Evolutionary conservation across 2,888 invertebrate genomes (phyloP), one percentile per base, ranked within the genome.

Genomic region (Rotaria socialis): DNA sequence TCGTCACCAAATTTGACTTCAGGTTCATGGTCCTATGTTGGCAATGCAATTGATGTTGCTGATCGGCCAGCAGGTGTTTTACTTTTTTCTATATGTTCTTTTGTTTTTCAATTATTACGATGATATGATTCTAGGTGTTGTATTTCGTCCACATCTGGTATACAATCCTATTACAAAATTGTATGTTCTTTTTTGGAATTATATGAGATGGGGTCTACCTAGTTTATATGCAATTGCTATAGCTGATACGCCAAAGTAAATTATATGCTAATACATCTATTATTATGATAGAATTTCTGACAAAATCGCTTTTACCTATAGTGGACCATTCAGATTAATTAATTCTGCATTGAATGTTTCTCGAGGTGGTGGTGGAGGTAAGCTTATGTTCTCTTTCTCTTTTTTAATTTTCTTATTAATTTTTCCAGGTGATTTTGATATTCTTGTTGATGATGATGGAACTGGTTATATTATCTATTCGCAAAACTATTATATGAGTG

Each of bases 311-410:
- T 10, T 47, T 14, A 7, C 14, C 0, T 24, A n/a, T 24, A 80
- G 80, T 47, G 80, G 80, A 43, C 80, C 80, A 43, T 80, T 80
- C 14, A 22, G 47, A 80, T 47, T 80, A 47, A 47, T 80, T 47
- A 80, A 80, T 47, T 11, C 80, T n/a, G 47, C 80, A 6, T 24
- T 80, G 8, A 80, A 80, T 80, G 80, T 80, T 6, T 80, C 80
- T 80, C 80, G 47, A 80, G 80, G 80, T n/a, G 80, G 80, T n/a
- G 80, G 80, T n/a, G 80, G 80, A n/a, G 80, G 80, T 80, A 47
- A 80, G 14, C 11, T 11, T 2, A 7, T 43, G 24, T 43, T 75
- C 2, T 75, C 47, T n/a, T 43, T 47, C 24, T n/a, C 16, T 24
- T 47, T n/a, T 24, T 24, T 47, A 22, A 47, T 24, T 14, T 35